Base-by-base conservation (phyloP, 2,888 invertebrate genomes). In the Nudaria mundana region DNA sequence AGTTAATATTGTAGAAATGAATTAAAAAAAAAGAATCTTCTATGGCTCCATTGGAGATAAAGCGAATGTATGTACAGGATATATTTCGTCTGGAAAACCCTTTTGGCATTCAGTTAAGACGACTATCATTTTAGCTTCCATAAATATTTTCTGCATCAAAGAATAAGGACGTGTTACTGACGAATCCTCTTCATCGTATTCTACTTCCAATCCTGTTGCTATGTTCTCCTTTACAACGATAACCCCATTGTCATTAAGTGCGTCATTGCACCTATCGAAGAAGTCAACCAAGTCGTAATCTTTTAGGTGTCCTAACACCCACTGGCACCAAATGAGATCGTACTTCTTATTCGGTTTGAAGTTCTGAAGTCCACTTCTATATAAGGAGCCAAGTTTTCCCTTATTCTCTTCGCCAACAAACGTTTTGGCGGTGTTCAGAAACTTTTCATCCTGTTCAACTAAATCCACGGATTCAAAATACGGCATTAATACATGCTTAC, bases 251-350 rank as follows among this genome's bases (percentile, higher is more conserved):
- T 59, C 29, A 1, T 66, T 54, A 8, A 87, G 56, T 3, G 74
- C 59, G 10, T 57, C 45, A 15, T 96, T 83, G 71, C 94, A 93
- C 46, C 91, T 90, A 48, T 86, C 79, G 33, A 95, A 90, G 69
- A 95, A 98, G 12, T 88, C 75, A 14, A 97, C 80, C 26, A 98
- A 90, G 83, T 99, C 95, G 6, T 91, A 90, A 75, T 99, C 96
- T 2, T 93, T 94, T 30, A 99, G 84, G 74, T 98, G 95, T 0
- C 95, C 95, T 11, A 96, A 80, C 5, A 99, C 98, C 98, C 99
- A 99, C 71, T 99, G 99, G 61, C 94, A 93, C 99, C 99, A 99
- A 59, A 99, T 95, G 6, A 98, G 89, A 75, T 99, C 97, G 76
- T 99, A 99, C 48, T 91, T 92, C 23, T 90, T 86, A 44, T 91